Conservation (phyloP, 1,140 invertebrate genomes). For the Chrysopa pallens region DNA sequence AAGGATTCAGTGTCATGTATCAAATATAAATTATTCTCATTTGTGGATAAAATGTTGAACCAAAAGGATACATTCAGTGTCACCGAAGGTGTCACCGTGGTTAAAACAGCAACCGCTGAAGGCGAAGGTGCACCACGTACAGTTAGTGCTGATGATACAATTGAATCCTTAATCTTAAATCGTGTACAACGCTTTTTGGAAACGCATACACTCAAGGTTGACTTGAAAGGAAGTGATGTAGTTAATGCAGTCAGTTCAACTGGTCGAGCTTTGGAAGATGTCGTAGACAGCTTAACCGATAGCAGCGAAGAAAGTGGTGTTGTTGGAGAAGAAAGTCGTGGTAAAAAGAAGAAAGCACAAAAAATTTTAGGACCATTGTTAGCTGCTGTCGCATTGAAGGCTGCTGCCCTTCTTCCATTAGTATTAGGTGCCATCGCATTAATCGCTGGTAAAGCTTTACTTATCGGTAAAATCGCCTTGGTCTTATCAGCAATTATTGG, state of each 20-base stretch:
- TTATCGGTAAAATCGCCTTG: slow-evolving; percentile 67
- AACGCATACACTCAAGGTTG: slow-evolving; percentile 63
- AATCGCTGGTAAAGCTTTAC: slow-evolving; percentile 65
- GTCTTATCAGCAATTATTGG: slow-evolving; percentile 66
- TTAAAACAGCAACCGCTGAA: slow-evolving; percentile 42
- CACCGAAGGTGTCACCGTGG: slow-evolving; percentile 61
- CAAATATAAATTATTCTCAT: slow-evolving; percentile 68
- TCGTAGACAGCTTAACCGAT: slow-evolving; percentile 36
- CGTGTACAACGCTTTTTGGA: slow-evolving; percentile 54
- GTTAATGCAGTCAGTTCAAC: slow-evolving; percentile 55
- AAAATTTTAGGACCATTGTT: slow-evolving; percentile 62
- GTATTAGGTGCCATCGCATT: slow-evolving; percentile 60
- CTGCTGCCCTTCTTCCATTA: slow-evolving; percentile 55
- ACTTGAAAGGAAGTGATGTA: slow-evolving; percentile 67
- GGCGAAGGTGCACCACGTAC: slow-evolving; percentile 52
- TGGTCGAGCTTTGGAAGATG: slow-evolving; percentile 57
- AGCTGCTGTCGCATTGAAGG: slow-evolving; percentile 53
- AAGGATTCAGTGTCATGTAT: slow-evolving; percentile 66
- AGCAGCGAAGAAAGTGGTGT: slow-evolving; percentile 33
- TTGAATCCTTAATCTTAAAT: slow-evolving; percentile 44
- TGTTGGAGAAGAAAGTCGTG: slow-evolving; percentile 40
- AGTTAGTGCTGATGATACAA: slow-evolving; percentile 36
- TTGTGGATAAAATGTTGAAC: slow-evolving; percentile 60
- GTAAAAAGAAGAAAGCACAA: slow-evolving; percentile 63
- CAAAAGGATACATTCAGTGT: slow-evolving; percentile 58